Evolutionary conservation across 2,113 vertebrate species (phyloP).

Genomic region (Paralichthys olivaceus): DNA sequence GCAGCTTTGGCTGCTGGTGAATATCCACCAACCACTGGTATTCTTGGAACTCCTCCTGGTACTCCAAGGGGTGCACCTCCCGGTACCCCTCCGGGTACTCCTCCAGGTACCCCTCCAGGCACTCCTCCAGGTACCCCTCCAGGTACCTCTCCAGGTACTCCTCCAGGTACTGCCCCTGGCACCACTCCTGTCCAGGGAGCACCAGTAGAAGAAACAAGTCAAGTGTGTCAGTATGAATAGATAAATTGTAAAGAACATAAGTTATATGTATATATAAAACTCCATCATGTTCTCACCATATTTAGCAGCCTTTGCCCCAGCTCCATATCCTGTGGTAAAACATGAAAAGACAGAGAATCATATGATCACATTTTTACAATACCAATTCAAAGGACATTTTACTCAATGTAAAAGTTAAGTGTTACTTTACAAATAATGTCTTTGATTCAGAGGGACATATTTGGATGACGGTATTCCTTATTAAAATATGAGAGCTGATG

Average conservation of each 20-base stretch:
- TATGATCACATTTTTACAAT: not conserved
- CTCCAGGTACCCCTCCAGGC: constrained; percentile 44
- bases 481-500: not conserved
- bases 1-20: constrained; percentile 65
- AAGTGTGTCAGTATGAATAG: not conserved
- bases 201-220: constrained; percentile 4
- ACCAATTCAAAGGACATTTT: not conserved
- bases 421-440: not conserved
- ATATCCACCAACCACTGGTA: constrained; percentile 45
- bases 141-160: constrained; percentile 31
- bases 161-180: constrained; percentile 19
- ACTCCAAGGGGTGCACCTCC: constrained; percentile 49
- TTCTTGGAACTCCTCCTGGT: constrained; percentile 43
- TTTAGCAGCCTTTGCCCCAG: constrained; percentile 74
- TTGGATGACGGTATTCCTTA: not conserved
- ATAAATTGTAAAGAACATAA: not conserved
- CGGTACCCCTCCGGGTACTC: constrained; percentile 33
- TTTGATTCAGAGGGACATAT: not conserved
- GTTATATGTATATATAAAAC: not conserved
- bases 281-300: constrained; percentile 62
- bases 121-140: constrained; percentile 36
- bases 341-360: not conserved
- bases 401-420: not conserved
- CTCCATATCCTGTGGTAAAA: constrained; percentile 56
- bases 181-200: constrained; percentile 1